Conservation (phyloP, 2,888 invertebrate species). For the Notodonta dromedarius region DNA sequence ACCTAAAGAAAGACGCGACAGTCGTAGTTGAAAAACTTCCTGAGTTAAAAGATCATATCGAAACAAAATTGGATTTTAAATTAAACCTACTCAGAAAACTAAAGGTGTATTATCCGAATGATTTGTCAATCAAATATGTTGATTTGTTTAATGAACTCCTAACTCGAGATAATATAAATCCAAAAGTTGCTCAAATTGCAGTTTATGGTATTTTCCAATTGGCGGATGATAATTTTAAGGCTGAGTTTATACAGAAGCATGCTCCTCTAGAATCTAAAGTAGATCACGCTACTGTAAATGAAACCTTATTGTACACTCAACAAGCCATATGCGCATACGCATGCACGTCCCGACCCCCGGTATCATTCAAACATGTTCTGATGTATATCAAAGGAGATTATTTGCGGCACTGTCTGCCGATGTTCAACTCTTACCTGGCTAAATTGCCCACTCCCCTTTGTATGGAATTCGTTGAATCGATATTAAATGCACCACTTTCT, state of each 20-base stretch:
- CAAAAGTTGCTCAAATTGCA: conserved; percentile 18
- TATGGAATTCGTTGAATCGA: conserved; percentile 46
- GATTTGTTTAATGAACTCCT: conserved; percentile 42
- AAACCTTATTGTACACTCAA: conserved; percentile 42
- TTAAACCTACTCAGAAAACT: conserved; percentile 50
- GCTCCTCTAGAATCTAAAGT: conserved; percentile 47
- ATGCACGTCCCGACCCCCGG: conserved; percentile 53
- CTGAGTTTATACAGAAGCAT: conserved; percentile 47
- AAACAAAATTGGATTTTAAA: conserved; percentile 14
- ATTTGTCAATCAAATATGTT: conserved; percentile 48
- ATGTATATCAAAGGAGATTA: conserved; percentile 60
- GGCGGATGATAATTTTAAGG: conserved; percentile 42
- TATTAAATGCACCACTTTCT: conserved; percentile 54
- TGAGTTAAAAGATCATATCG: conserved; percentile 12
- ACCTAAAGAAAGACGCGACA: conserved; percentile 25
- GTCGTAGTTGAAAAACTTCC: conserved; percentile 21
- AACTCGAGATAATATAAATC: conserved; percentile 8
- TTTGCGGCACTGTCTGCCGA: conserved; percentile 49
- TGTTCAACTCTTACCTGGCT: conserved; percentile 51
- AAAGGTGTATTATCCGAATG: conserved; percentile 56
- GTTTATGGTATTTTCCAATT: conserved; percentile 51
- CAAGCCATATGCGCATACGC: conserved; percentile 55
- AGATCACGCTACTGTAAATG: conserved; percentile 33
- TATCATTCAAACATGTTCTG: conserved; percentile 44
- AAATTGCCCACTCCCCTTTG: conserved; percentile 47